These are phyloP conservation scores for Eupithecia dodoneata DNA, from an alignment of 2,888 invertebrate species.

Conservation along the genomic window DNA sequence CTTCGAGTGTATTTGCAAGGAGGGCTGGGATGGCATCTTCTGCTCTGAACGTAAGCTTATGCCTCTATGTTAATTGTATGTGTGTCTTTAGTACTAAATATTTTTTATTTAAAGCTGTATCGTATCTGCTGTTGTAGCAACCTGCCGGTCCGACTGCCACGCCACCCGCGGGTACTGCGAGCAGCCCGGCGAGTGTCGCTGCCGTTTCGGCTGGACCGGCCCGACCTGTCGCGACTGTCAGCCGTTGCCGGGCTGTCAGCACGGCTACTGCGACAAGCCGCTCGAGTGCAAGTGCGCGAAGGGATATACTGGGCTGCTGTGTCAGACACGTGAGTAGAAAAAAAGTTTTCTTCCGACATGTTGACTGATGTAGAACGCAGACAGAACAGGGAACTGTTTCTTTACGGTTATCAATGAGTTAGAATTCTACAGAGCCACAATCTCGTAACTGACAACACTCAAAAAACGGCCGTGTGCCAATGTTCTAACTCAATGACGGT, in stretches of 20 bases:
- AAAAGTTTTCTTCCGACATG: neutral
- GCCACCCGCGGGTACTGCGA: constrained; percentile 94
- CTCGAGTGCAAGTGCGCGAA: constrained; percentile 95
- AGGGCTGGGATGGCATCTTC: constrained; percentile 95
- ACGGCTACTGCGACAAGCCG: constrained; percentile 95
- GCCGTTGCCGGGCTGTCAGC: constrained; percentile 94
- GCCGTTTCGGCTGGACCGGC: constrained; percentile 96
- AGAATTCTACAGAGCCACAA: too few species aligned
- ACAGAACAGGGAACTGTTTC: too few species aligned
- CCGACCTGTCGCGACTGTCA: constrained; percentile 93
- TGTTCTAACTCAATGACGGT: too few species aligned
- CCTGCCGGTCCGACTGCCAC: constrained; percentile 94
- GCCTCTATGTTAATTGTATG: too few species aligned
- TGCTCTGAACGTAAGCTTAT: constrained; percentile 91
- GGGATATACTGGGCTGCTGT: constrained; percentile 95
- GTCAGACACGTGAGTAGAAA: constrained; percentile 90
- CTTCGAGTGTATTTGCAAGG: constrained; percentile 93
- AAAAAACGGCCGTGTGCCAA: too few species aligned
- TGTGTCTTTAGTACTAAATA: too few species aligned
- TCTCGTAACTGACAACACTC: too few species aligned
- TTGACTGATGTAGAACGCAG: neutral
- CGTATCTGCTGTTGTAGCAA: constrained; percentile 74
- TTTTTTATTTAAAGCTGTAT: too few species aligned
- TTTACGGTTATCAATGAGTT: too few species aligned
- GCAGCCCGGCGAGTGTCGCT: constrained; percentile 94